phyloP scores from a whole-genome alignment of 2,888 invertebrate species.

The Actias luna region DNA sequence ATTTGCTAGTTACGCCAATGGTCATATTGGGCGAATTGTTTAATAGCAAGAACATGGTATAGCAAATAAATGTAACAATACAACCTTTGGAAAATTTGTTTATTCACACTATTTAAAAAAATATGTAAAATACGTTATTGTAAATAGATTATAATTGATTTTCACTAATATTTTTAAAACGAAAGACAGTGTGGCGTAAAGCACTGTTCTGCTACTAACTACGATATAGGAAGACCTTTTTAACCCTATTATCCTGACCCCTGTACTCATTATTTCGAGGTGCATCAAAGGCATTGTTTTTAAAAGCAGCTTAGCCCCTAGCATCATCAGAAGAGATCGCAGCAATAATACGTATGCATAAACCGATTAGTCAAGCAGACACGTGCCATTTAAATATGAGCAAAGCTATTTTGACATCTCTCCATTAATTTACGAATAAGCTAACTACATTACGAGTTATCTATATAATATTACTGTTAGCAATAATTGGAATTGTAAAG shows the following conservation, averaged over 20 bases:
- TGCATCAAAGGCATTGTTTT: conserved; percentile 31
- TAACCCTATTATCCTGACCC: not conserved
- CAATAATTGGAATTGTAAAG: too few relatives aligned
- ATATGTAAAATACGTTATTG: too few relatives aligned
- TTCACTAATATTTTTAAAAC: too few relatives aligned
- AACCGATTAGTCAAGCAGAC: conserved; percentile 40
- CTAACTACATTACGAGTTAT: not conserved
- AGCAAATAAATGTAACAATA: too few relatives aligned
- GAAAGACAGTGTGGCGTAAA: not conserved
- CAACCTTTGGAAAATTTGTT: too few relatives aligned
- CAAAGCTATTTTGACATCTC: not conserved
- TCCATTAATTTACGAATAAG: not conserved
- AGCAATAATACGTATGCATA: conserved; percentile 38
- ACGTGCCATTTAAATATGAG: conserved; percentile 11
- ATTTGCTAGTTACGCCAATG: too few relatives aligned
- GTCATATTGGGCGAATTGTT: too few relatives aligned
- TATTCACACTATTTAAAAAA: too few relatives aligned
- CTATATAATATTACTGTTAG: too few relatives aligned
- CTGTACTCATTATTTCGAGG: conserved; percentile 26
- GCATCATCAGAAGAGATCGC: conserved; percentile 31
- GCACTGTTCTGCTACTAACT: not conserved
- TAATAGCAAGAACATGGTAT: too few relatives aligned
- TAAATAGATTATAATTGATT: too few relatives aligned
- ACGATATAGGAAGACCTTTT: not conserved
- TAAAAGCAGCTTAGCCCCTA: conserved; percentile 35